Base-by-base conservation (phyloP, 2,888 invertebrate species). In the Molorchus minor region DNA sequence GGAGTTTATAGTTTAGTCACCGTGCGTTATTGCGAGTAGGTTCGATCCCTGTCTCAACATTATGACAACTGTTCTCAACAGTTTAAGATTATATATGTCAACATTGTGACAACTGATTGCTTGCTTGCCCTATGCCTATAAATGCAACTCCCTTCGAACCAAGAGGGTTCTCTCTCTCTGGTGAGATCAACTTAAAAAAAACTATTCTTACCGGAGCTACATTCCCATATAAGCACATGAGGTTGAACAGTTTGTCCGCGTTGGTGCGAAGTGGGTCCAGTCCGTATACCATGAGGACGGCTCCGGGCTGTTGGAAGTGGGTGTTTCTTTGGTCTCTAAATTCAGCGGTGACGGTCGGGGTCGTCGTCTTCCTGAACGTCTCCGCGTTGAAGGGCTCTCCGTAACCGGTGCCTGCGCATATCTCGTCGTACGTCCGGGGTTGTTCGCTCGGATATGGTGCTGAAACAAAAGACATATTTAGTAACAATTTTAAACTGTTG, bases 161-260 rank as follows among this genome's bases (percentile, higher is more conserved):
- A n/a, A n/a, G n/a, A n/a, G n/a, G n/a, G n/a, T n/a, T n/a, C n/a
- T n/a, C n/a, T n/a, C n/a, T n/a, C n/a, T n/a, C n/a, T n/a, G n/a
- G n/a, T n/a, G n/a, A n/a, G n/a, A n/a, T 36, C 16, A 8, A 19
- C 17, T 43, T 19, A 45, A 12, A 25, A 35, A 19, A 19, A 3
- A 33, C 13, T 12, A 19, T 13, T n/a, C 77, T 77, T 82, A 98
- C 97, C 88, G 96, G 90, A 74, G 95, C 92, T 68, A 98, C 97
- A 81, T 99, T 99, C 73, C 99, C 99, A 81, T 98, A 99, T 65
- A 98, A 88, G 83, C 99, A 99, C 85, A 99, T 94, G 74, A 99
- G 85, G 84, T 99, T 99, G 88, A 99, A 99, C 62, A 99, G 87
- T 76, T 92, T 89, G 78, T 98, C 97, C 65, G 96, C 93, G 82